A percentile compares a stretch with the other conserved stretches of the same genome.
Conservation (phyloP, 1,140 invertebrate species). For the Pogonus chalceus region DNA sequence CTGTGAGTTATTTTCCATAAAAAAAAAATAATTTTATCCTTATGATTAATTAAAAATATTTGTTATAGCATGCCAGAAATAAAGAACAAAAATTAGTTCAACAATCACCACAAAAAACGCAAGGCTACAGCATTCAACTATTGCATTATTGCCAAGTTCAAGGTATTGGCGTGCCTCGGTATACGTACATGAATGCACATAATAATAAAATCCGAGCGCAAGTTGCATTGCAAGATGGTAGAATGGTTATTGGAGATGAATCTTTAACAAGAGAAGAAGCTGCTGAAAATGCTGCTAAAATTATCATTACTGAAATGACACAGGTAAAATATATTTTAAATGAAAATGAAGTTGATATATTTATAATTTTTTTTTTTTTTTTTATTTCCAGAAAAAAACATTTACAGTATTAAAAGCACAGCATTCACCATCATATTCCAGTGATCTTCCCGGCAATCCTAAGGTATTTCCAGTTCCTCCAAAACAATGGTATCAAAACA, state of each 20-base stretch:
- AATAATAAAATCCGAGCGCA: conserved; percentile 30
- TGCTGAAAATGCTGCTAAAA: conserved; percentile 35
- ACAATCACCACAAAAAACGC: conserved; percentile 15
- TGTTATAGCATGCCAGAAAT: conserved; percentile 24
- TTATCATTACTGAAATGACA: conserved; percentile 21
- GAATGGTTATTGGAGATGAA: conserved; percentile 30
- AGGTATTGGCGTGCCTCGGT: conserved; percentile 35
- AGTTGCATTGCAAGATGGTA: conserved; percentile 33
- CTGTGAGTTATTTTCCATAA: conserved; percentile 11
- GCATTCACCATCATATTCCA: neutral
- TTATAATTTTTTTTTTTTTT: conserved; percentile 6
- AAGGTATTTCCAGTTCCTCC: conserved; percentile 22
- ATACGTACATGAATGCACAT: conserved; percentile 30
- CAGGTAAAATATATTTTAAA: conserved; percentile 15
- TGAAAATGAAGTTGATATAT: conserved; percentile 14
- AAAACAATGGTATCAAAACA: conserved; percentile 27
- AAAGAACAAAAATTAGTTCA: conserved; percentile 19
- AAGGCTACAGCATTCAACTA: conserved; percentile 30
- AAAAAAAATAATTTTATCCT: conserved; percentile 24
- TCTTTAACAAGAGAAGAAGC: conserved; percentile 31
- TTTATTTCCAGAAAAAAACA: neutral
- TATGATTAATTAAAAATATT: conserved; percentile 7
- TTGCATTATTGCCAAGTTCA: conserved; percentile 34
- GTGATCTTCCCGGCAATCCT: neutral
- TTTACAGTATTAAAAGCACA: neutral